phyloP scores from a whole-genome alignment of 2,888 invertebrate species.

The Leucophora obtusa region DNA sequence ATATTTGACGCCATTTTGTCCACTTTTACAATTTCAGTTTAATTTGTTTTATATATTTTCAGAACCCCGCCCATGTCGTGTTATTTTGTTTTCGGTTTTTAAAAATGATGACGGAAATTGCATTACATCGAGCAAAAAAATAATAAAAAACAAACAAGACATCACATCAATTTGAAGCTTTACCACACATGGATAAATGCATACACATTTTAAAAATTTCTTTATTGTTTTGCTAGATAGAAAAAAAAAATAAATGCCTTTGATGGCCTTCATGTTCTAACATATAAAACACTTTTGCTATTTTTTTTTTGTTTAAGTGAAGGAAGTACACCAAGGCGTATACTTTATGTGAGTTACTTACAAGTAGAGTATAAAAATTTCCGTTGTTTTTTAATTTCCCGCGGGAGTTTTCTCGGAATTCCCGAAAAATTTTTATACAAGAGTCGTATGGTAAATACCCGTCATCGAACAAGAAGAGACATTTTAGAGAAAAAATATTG shows the following conservation, averaged over 20 bases:
- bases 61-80: conserved; percentile 49
- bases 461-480: too few relatives aligned
- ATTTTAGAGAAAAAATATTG: too few relatives aligned
- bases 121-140: conserved; percentile 43
- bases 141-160: conserved; percentile 48
- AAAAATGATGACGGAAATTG: conserved; percentile 59
- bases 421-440: too few relatives aligned
- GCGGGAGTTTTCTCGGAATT: too few relatives aligned
- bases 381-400: too few relatives aligned
- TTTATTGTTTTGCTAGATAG: conserved; percentile 46
- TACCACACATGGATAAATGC: conserved; percentile 25
- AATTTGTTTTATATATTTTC: background rate
- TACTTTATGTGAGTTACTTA: background rate
- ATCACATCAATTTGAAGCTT: conserved; percentile 52
- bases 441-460: too few relatives aligned
- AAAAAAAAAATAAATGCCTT: conserved; percentile 45
- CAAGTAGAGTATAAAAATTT: too few relatives aligned
- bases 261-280: conserved; percentile 62
- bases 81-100: conserved; percentile 52
- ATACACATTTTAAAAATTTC: conserved; percentile 18
- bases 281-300: conserved; percentile 42
- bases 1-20: conserved; percentile 62
- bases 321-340: conserved; percentile 45
- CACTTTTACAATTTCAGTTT: conserved; percentile 36
- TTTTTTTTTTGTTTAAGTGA: background rate